Evolutionary conservation across 2,888 invertebrate genomes (phyloP), one percentile per base, ranked within the genome.

Genomic region (Syrista parreyssii): DNA sequence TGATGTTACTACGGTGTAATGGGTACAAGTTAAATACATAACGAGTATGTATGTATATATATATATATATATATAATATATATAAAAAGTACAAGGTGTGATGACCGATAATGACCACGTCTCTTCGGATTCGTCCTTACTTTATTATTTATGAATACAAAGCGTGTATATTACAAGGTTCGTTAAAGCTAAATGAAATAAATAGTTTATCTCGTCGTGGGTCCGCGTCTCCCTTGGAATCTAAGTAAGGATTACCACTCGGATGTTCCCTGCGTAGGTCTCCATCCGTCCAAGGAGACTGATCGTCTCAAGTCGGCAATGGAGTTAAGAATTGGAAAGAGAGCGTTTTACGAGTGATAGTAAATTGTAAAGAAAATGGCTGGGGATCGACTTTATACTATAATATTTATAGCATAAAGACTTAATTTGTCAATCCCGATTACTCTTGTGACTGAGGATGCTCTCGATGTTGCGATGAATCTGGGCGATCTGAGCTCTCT

Each of bases 1-100:
- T 89, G 87, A 89, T 89, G 89, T 89, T 90, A 89, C 83, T 89
- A 87, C 81, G 88, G 89, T 90, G 88, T 90, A 89, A 88, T 89
- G 89, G 89, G 88, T 90, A 89, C 86, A 88, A 89, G 87, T 82
- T 86, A 84, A 89, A 89, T 89, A 89, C 84, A 89, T 85, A 86
- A 87, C 84, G 82, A 87, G 86, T 87, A 87, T 88, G 86, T 87
- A 89, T 87, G 86, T 82, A 86, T 55, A 74, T 36, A n/a, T 34
- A 31, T 68, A 75, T n/a, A n/a, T n/a, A n/a, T n/a, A n/a, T n/a
- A n/a, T n/a, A n/a, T n/a, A n/a, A n/a, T n/a, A 76, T 72, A 76
- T 71, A 76, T 34, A 76, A 35, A 73, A 72, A 76, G 71, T 15
- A 71, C 71, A 15, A 71, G 31, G 71, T 33, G 71, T 71, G 32